Evolutionary conservation across 2,888 invertebrate genomes (phyloP), one percentile per base, ranked within the genome.

Genomic region (Tipula confusa): DNA sequence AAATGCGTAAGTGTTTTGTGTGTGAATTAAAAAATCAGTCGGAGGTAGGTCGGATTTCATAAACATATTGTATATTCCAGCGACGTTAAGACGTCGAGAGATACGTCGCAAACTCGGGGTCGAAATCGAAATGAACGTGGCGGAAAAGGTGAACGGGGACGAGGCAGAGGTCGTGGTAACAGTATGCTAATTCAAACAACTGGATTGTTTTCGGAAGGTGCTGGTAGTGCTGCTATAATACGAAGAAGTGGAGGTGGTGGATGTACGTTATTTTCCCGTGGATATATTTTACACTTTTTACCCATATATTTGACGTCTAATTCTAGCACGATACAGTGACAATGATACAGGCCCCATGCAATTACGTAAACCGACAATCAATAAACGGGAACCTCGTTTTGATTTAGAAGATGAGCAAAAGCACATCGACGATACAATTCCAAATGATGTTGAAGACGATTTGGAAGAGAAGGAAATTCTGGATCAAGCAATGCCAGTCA

Each of bases 191-290:
- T 89, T 31, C 89, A 89, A 85, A 89, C 89, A 0, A 85, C 88
- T 0, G 89, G 89, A 4, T 87, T 89, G 0, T 89, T 89, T 84
- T 89, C 89, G 0, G 89, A 89, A 83, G 89, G 89, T 28, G 89
- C 88, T 9, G 83, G 33, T 4, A 33, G 18, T n/a, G 48, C 15
- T 9, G 33, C 29, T 1, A 2, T 43, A 6, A 29, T 43, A 15
- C 29, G 29, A 29, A 43, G 48, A 29, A 33, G 31, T 18, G 80
- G 80, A 9, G 64, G 29, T 5, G 36, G 29, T 64, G 38, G 82
- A 82, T 9, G 38, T 82, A 87, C 64, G 36, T 87, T 79, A 87
- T 88, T 0, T 87, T 87, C 83, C 84, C n/a, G n/a, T n/a, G n/a
- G n/a, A n/a, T n/a, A n/a, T n/a, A n/a, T n/a, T n/a, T 86, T 9